Conservation (phyloP, 2,797 vertebrate genomes). For the Adelosebastes latens region DNA sequence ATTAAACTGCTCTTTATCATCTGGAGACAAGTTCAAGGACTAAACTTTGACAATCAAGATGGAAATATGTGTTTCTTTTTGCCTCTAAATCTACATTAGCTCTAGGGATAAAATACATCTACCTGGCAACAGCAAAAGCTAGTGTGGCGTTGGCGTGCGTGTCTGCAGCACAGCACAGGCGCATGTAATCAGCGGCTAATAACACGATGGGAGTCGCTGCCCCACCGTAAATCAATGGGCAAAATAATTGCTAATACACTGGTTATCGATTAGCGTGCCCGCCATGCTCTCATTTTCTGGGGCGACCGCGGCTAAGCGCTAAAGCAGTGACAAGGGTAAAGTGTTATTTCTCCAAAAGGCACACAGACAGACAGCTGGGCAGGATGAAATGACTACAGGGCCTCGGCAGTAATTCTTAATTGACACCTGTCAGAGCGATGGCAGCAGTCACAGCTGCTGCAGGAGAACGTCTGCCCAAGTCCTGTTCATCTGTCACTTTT, state of each 20-base stretch:
- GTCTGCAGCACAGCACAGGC: conserved; percentile 80
- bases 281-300: conserved; percentile 90
- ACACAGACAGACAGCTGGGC: conserved; percentile 94
- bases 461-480: conserved; percentile 92
- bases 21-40: background rate
- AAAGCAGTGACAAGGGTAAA: conserved; percentile 99
- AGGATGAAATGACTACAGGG: conserved; percentile 92
- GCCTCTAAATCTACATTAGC: conserved; percentile 5
- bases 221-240: conserved; percentile 98
- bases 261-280: conserved; percentile 97
- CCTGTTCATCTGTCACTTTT: conserved; percentile 99
- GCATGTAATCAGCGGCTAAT: conserved; percentile 98
- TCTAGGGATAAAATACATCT: conserved; percentile 61
- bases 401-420: conserved; percentile 98
- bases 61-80: background rate
- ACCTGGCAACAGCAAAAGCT: conserved; percentile 56
- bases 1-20: background rate
- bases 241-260: conserved; percentile 99
- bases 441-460: conserved; percentile 97
- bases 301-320: conserved; percentile 91
- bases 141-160: conserved; percentile 5
- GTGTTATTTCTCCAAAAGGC: conserved; percentile 98
- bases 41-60: background rate
- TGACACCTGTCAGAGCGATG: conserved; percentile 99
- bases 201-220: conserved; percentile 92